These are phyloP conservation scores for Eretmochelys imbricata DNA, from an alignment of 2,113 vertebrate genomes.

Conservation along the genomic window DNA sequence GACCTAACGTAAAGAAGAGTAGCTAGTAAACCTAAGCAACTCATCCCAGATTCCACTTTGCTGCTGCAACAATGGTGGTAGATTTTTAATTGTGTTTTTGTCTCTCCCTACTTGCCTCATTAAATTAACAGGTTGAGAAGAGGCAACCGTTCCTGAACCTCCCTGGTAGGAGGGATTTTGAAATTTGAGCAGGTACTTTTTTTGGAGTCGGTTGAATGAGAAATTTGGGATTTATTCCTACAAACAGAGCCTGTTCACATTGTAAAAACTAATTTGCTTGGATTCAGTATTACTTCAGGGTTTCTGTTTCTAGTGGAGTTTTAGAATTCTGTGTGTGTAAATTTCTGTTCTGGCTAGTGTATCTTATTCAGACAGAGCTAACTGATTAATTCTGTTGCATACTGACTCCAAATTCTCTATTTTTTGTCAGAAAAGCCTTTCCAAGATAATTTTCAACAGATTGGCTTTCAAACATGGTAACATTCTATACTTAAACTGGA, in stretches of 20 bases:
- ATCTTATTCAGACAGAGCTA: not conserved
- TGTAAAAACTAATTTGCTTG: not conserved
- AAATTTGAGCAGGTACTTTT: not conserved
- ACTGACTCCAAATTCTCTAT: conserved; percentile 36
- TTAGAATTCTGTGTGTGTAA: not conserved
- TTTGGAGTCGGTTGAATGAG: not conserved
- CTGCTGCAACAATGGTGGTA: conserved; percentile 7
- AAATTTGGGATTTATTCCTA: not conserved
- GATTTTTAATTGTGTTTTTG: conserved; percentile 5
- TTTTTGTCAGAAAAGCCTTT: conserved; percentile 66
- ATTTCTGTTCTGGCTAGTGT: not conserved
- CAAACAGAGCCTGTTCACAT: not conserved
- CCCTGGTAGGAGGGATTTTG: not conserved
- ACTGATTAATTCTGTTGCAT: not conserved
- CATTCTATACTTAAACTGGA: not conserved
- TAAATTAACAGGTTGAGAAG: conserved; percentile 50
- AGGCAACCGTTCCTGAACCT: conserved; percentile 29
- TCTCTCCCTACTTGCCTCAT: conserved; percentile 52
- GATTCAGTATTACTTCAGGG: not conserved
- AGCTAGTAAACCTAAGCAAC: not conserved
- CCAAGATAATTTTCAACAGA: not conserved
- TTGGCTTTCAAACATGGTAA: not conserved
- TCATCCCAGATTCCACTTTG: not conserved
- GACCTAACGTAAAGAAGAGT: not conserved
- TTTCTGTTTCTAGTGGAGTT: not conserved